Conservation (phyloP, 1,140 invertebrate species). For the Bombyx mandarina region DNA sequence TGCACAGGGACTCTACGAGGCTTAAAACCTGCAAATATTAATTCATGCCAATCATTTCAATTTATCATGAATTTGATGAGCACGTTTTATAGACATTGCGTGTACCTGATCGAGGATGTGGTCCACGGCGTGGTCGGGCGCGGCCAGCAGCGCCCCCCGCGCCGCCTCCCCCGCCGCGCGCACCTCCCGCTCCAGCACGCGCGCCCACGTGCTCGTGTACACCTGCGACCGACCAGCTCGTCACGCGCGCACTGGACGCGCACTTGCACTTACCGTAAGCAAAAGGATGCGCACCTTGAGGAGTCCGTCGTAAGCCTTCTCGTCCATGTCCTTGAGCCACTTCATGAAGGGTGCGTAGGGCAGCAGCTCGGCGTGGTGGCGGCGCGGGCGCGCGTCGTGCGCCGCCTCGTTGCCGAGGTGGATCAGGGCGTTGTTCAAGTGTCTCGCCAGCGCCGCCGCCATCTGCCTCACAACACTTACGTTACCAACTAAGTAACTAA, state of each 20-base stretch:
- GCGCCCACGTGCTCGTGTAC: constrained; percentile 42
- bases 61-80: constrained; percentile 25
- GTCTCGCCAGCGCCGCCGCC: constrained; percentile 84
- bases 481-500: background rate
- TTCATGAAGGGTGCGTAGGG: constrained; percentile 92
- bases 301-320: constrained; percentile 84
- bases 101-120: constrained; percentile 21
- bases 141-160: constrained; percentile 17
- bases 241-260: background rate
- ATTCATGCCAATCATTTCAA: no score
- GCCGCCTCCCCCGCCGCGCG: constrained; percentile 32
- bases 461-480: constrained; percentile 64
- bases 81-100: constrained; percentile 13
- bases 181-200: constrained; percentile 47
- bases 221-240: constrained; percentile 18
- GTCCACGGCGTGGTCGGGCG: constrained; percentile 23
- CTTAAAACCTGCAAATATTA: constrained; percentile 77
- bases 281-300: constrained; percentile 64
- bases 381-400: constrained; percentile 77
- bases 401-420: constrained; percentile 78
- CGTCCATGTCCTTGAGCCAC: constrained; percentile 90
- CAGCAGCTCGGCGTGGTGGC: constrained; percentile 86
- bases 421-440: constrained; percentile 94
- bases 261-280: background rate
- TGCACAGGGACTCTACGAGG: constrained; percentile 91